Base-by-base conservation (phyloP, 2,888 invertebrate species). In the Phortica okadai region DNA sequence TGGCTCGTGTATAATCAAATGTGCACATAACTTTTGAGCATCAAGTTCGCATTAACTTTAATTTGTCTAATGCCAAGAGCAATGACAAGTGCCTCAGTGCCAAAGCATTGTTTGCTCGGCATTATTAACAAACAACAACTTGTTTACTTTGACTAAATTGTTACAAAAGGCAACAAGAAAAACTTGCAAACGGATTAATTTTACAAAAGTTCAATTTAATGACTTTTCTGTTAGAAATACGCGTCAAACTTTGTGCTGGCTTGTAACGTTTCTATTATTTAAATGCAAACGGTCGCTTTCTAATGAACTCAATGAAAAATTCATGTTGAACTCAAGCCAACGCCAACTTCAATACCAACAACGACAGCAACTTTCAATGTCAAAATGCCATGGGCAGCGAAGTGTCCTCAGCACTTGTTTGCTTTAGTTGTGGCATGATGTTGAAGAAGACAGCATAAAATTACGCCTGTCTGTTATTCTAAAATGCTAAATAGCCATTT, bases 401-500 rank as follows among this genome's bases (percentile, higher is more conserved):
- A 50, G 21, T 70, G 70, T 70, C 25, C 8, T 45, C 14, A 16
- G 14, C 50, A 10, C 10, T 50, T 70, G 70, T 70, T 50, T 64
- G 25, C 50, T 33, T 33, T 33, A 42, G 33, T 10, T 33, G 6
- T 14, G 67, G 67, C 8, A 70, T 2, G 4, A 8, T 2, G 4
- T 8, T 2, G 25, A 10, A 62, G 21, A 69, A 41, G 14, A 54
- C 70, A 74, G 3, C 21, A 70, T 25, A n/a, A 50, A 14, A 66
- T 44, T 45, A 59, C 72, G 44, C 73, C 44, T 10, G 56, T 66
- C 10, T 42, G 80, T 85, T 82, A 85, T 83, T 86, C 78, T 80
- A 86, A 88, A 88, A 89, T 88, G 89, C 85, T 88, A 89, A 88
- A 88, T 88, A 88, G 88, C 87, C 88, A 88, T 85, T 87, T 89